Evolutionary conservation across 2,113 vertebrate genomes (phyloP).

Genomic region (Tor tambroides): DNA sequence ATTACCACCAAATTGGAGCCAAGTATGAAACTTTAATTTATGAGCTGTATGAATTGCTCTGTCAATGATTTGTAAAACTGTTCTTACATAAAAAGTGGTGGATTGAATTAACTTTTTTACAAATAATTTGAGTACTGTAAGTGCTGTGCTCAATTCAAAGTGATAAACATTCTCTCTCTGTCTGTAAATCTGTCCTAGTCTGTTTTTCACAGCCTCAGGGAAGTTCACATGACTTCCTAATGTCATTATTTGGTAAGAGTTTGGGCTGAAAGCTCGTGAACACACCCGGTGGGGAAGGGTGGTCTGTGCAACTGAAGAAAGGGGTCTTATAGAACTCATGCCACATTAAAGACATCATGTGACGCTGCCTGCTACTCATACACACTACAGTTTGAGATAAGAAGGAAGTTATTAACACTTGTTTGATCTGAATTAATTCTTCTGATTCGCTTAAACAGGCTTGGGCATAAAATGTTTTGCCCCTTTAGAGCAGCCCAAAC

Average conservation of each 20-base stretch:
- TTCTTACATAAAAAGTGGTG: not conserved
- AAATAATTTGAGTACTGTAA: not conserved
- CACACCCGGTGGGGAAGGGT: slow-evolving; percentile 33
- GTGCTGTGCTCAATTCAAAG: not conserved
- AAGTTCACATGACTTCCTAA: slow-evolving; percentile 51
- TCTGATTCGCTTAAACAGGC: not conserved
- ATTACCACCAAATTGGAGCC: no score
- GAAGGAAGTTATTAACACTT: slow-evolving; percentile 7
- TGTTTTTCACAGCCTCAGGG: slow-evolving; percentile 39
- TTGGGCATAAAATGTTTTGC: not conserved
- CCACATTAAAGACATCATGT: slow-evolving; percentile 47
- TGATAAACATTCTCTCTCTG: slow-evolving; percentile 2
- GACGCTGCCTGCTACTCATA: slow-evolving; percentile 22
- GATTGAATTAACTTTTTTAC: not conserved
- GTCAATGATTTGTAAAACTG: not conserved
- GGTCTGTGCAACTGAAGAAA: slow-evolving; percentile 36
- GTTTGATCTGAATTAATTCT: not conserved
- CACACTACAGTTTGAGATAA: slow-evolving; percentile 3
- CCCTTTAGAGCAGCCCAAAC: not conserved
- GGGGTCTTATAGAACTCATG: slow-evolving; percentile 35
- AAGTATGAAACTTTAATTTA: not conserved
- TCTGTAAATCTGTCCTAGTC: slow-evolving; percentile 19
- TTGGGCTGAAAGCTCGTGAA: slow-evolving; percentile 13
- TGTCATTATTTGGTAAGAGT: slow-evolving; percentile 14
- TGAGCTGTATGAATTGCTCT: not conserved